Evolutionary conservation across 2,113 vertebrate species (phyloP), one percentile per base, ranked within the genome.

Genomic region (Callipepla squamata): DNA sequence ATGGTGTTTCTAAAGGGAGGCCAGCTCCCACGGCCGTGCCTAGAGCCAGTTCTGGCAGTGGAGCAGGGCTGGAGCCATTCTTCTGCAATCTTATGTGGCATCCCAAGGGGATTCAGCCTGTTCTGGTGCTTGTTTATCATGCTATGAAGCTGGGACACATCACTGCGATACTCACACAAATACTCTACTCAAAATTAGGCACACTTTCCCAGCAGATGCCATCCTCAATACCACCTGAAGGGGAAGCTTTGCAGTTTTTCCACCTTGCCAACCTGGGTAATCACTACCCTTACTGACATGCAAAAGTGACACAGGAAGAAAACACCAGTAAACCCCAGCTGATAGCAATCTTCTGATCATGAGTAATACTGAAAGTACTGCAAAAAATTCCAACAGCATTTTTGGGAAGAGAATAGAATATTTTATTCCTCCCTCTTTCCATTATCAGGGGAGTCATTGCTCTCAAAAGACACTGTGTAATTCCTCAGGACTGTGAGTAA

Each of bases 1-100:
- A 48, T 57, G 45, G 61, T 26, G 59, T 40, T 92, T 80, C 84
- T 90, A 85, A 91, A 90, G 81, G n/a, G 57, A 91, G 45, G 40
- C 22, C 30, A 50, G 30, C 47, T 42, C 76, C 12, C 28, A 5
- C 11, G 8, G 59, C 38, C 34, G 11, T 13, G 13, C 48, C 48
- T 28, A 19, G 76, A 51, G 59, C 42, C 47, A 34, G 58, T 66
- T 67, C 58, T 7, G 9, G 70, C 48, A 80, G 38, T 1, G 21
- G 15, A 84, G 26, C 13, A 57, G 57, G 48, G 69, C 47, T 84
- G 45, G 62, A 66, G 23, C 28, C 25, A 25, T 47, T 85, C 72
- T 75, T 86, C 32, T 91, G 53, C 32, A 62, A 45, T 62, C 70
- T 51, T 51, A 22, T 73, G 21, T 66, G 18, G 3, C 42, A 87